Conservation (phyloP, 2,113 vertebrate genomes). For the Phoenicopterus ruber region DNA sequence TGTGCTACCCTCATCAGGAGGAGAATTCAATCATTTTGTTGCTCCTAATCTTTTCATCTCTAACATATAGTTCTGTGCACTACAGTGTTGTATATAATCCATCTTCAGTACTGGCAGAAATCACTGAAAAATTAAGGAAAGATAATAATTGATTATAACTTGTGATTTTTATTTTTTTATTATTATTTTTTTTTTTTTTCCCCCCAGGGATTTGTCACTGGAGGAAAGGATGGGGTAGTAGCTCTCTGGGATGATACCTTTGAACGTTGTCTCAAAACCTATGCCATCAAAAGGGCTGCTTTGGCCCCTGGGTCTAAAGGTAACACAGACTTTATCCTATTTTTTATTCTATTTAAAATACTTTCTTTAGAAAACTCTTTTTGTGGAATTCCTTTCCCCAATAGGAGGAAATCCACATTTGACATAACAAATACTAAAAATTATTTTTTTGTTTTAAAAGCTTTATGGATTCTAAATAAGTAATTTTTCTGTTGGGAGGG, state of each 20-base stretch:
- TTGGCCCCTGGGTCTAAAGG: constrained; percentile 98
- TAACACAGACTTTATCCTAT: constrained; percentile 24
- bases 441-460: neutral
- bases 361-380: neutral
- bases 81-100: neutral
- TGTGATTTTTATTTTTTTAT: neutral
- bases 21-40: neutral
- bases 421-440: neutral
- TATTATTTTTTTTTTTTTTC: neutral
- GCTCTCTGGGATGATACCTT: constrained; percentile 98
- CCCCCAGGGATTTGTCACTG: constrained; percentile 92
- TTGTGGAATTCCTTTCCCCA: neutral
- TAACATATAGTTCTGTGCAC: neutral
- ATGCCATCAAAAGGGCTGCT: constrained; percentile 94
- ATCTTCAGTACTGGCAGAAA: neutral
- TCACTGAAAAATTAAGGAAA: neutral
- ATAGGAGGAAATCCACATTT: neutral
- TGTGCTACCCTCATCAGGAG: neutral
- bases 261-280: constrained; percentile 97
- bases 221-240: constrained; percentile 95
- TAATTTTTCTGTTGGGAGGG: neutral
- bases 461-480: neutral
- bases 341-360: neutral
- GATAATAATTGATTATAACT: neutral
- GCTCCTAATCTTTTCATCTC: neutral